Evolutionary conservation across 1,140 invertebrate species (phyloP), one percentile per base, ranked within the genome.

Genomic region (Drosophila quadrilineata): DNA sequence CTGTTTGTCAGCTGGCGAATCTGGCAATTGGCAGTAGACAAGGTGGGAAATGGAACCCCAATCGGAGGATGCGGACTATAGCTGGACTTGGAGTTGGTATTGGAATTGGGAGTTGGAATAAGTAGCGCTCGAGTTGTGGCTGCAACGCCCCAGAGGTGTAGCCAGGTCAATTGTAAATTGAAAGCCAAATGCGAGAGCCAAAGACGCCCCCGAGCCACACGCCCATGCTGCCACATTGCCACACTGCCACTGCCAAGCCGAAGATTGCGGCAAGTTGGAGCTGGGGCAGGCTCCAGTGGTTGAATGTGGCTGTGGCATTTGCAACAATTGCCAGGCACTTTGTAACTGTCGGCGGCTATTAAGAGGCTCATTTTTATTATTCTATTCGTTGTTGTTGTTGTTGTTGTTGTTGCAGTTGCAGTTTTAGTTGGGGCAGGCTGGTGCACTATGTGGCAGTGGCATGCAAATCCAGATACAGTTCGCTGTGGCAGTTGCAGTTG

Each of bases 301-400:
- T 4, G 33, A 22, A 10, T 49, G 9, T 6, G 19, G n/a, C 9
- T 45, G 35, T 54, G 79, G 70, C 64, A 71, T 84, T 72, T 63
- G 75, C 53, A 71, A 79, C 86, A 88, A 88, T 88, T 84, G 86
- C 66, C 74, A 67, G 76, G 82, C 86, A 88, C 86, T 88, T 88
- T 88, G 86, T 88, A 88, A 88, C 86, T 88, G 86, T 88, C 86
- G 87, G 64, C 76, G 86, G 71, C 76, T 84, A 84, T 88, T 88
- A 88, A 88, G 74, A 74, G 82, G 49, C 82, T 87, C 87, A 88
- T 88, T 88, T 87, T 85, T 87, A n/a, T n/a, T n/a, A n/a, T n/a
- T n/a, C n/a, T n/a, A 35, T 31, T 24, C 49, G 21, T 12, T 41
- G 21, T 31, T 64, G 46, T 29, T 14, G 33, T 33, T 67, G 63